Evolutionary conservation across 2,797 vertebrate genomes (phyloP), one percentile per base, ranked within the genome.

Genomic region (Molossus alvarezi): DNA sequence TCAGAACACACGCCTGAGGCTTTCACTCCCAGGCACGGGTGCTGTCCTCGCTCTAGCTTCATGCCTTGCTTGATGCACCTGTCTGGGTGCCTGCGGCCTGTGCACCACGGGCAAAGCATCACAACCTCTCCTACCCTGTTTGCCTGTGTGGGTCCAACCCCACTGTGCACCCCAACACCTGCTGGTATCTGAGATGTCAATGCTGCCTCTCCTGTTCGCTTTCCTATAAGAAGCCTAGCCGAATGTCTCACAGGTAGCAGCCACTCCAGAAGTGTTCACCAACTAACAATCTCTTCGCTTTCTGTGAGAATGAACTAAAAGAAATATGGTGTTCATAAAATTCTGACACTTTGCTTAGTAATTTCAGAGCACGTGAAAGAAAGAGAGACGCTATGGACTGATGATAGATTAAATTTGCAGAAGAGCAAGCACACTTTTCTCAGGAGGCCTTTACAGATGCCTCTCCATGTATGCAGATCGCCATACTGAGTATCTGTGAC

Each of bases 91-190:
- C 11, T 9, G 23, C 0, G 13, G 14, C 84, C 41, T 10, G 14
- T 10, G 5, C 4, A 0, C 3, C 7, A 1, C 0, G 27, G 20
- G 12, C 4, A 2, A 41, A n/a, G 60, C 3, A 1, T 9, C 71
- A 1, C 25, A 25, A 0, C 12, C 37, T 37, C 27, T 13, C 21
- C 13, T 4, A 6, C 2, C n/a, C 6, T 5, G 0, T 2, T 1
- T 53, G n/a, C 21, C 62, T 11, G 29, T 2, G 15, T 5, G n/a
- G 55, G 25, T 13, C 27, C 58, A 0, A 0, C 37, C 27, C 20
- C 12, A 0, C 80, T 0, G 0, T 1, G 27, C 13, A 55, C n/a
- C 65, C 25, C 27, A 1, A 29, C 0, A 2, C 4, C 21, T 6
- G 23, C 9, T 0, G 0, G 27, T 5, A 7, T 8, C 62, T 0